A percentile compares a stretch with the other conserved stretches of the same genome.
These are phyloP conservation scores for Drosophila testacea DNA, from an alignment of 2,888 invertebrate genomes.

Conservation along the genomic window DNA sequence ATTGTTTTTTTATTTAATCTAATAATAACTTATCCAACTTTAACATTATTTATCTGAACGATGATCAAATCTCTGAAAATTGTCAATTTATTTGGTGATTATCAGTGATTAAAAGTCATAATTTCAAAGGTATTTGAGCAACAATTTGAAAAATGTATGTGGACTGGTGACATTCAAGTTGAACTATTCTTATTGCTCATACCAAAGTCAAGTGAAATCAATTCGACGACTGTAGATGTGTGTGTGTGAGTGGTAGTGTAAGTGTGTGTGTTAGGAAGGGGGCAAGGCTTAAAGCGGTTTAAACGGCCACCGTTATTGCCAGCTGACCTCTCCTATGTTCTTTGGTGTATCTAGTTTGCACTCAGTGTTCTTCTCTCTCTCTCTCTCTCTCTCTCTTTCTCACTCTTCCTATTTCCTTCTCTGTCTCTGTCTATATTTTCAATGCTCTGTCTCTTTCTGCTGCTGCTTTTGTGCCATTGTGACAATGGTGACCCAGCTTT, in stretches of 20 bases:
- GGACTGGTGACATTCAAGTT: neutral
- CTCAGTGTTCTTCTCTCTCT: slow-evolving; percentile 1
- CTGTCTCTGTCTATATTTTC: neutral
- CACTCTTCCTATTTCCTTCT: neutral
- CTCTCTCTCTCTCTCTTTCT: neutral
- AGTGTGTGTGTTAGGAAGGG: neutral
- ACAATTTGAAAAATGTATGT: slow-evolving; percentile 3
- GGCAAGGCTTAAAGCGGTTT: slow-evolving; percentile 24
- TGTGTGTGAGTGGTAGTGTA: neutral
- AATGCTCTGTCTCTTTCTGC: slow-evolving; percentile 14
- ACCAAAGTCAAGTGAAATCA: slow-evolving; percentile 6
- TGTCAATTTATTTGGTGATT: slow-evolving; percentile 1
- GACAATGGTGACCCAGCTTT: slow-evolving; percentile 64
- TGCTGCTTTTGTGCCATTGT: slow-evolving; percentile 55
- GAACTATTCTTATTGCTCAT: neutral
- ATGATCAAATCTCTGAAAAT: neutral
- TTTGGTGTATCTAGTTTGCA: slow-evolving; percentile 18
- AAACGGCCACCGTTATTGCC: slow-evolving; percentile 25
- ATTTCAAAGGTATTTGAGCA: neutral
- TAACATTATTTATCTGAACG: neutral
- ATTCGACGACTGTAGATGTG: slow-evolving; percentile 2
- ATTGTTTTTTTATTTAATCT: too few relatives aligned
- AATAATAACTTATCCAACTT: too few relatives aligned
- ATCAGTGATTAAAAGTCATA: slow-evolving; percentile 1
- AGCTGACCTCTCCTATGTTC: slow-evolving; percentile 37